These are phyloP conservation scores for Chrysodeixis includens DNA, from an alignment of 2,888 invertebrate genomes.

Conservation along the genomic window DNA sequence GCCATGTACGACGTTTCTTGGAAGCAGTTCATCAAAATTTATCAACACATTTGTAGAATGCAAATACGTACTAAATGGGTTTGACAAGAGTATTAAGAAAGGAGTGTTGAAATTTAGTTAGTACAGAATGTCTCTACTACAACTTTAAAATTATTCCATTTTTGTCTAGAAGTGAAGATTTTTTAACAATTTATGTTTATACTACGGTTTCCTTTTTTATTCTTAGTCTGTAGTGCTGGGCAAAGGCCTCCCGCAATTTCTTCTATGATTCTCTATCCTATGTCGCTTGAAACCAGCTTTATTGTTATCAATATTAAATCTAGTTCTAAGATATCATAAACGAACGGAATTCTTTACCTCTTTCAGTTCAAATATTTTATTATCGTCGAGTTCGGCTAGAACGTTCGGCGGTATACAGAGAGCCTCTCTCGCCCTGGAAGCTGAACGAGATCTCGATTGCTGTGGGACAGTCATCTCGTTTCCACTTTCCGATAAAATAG, in stretches of 20 bases:
- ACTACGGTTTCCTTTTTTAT: too few species aligned
- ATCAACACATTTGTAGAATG: neutral
- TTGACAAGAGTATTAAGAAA: neutral
- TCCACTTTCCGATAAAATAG: conserved; percentile 72
- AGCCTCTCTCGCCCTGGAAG: conserved; percentile 79
- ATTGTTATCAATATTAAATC: neutral
- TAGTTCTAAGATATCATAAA: neutral
- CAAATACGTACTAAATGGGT: neutral
- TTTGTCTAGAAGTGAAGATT: too few species aligned
- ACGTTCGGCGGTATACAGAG: conserved; percentile 83
- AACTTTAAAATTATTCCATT: too few species aligned
- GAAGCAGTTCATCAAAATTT: neutral
- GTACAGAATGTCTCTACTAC: too few species aligned
- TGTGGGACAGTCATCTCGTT: conserved; percentile 70
- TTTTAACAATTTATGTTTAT: too few species aligned
- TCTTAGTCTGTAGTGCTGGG: too few species aligned
- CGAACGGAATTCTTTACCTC: conserved; percentile 81
- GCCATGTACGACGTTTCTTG: neutral
- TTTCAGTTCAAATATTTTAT: conserved; percentile 90
- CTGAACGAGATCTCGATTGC: conserved; percentile 76
- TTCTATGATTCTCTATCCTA: too few species aligned
- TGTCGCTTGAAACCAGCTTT: too few species aligned
- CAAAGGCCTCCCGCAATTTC: too few species aligned
- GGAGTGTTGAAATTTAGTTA: neutral
- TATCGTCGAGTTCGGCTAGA: conserved; percentile 89